Evolutionary conservation across 2,888 invertebrate species (phyloP).

Genomic region (Ochlodes sylvanus): DNA sequence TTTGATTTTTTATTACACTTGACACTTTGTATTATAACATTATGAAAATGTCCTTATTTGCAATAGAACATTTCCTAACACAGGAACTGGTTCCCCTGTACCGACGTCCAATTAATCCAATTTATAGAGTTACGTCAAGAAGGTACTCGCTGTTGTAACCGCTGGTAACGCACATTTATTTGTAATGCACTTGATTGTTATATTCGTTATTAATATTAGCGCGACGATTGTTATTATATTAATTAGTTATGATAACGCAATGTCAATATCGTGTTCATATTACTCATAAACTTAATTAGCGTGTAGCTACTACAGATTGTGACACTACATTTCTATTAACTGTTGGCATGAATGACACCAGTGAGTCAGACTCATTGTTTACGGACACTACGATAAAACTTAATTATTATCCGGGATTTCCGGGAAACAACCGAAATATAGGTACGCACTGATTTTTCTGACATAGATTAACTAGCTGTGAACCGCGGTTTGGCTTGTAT

Average conservation of each 20-base stretch:
- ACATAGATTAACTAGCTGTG: no score
- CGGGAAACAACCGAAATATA: no score
- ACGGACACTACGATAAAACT: no score
- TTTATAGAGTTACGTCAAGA: slow-evolving; percentile 14
- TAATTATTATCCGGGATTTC: no score
- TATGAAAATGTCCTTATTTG: slow-evolving; percentile 1
- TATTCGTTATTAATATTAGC: slow-evolving; percentile 5
- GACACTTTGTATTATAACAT: neutral
- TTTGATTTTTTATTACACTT: no score
- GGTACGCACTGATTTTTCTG: no score
- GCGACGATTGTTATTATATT: neutral
- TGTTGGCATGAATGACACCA: no score
- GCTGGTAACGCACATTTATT: slow-evolving; percentile 5
- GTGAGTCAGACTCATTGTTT: no score
- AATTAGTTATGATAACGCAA: neutral
- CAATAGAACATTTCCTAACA: slow-evolving; percentile 14
- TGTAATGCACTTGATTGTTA: slow-evolving; percentile 12
- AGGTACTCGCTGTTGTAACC: neutral
- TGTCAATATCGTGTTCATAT: slow-evolving; percentile 6
- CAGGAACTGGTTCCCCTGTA: slow-evolving; percentile 21
- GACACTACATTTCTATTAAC: neutral
- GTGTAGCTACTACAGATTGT: neutral
- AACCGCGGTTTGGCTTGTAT: no score
- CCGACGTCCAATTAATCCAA: slow-evolving; percentile 24
- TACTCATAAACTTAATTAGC: slow-evolving; percentile 3